These are phyloP conservation scores for Harpalus rufipes DNA, from an alignment of 2,888 invertebrate species.

Conservation along the genomic window DNA sequence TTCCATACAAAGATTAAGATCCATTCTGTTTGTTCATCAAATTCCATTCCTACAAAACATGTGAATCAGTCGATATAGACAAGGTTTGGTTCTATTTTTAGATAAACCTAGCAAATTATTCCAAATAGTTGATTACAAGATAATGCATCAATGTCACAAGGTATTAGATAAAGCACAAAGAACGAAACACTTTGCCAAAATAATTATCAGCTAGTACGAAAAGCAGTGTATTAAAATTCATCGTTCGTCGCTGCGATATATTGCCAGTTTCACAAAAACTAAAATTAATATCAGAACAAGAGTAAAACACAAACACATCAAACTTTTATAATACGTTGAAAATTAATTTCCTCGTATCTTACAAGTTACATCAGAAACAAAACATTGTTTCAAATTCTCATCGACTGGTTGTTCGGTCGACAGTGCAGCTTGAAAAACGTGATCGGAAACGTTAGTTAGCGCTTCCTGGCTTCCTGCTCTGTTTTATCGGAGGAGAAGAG, in stretches of 20 bases:
- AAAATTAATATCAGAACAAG: not conserved
- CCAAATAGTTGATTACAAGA: no score
- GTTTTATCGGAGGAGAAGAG: slow-evolving; percentile 6
- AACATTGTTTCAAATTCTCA: slow-evolving; percentile 9
- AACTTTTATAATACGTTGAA: slow-evolving; percentile 17
- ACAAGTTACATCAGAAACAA: slow-evolving; percentile 6
- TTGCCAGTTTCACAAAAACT: not conserved
- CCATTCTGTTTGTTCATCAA: no score
- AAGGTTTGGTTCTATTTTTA: not conserved
- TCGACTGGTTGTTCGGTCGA: slow-evolving; percentile 1
- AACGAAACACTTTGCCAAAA: not conserved
- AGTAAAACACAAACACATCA: slow-evolving; percentile 5
- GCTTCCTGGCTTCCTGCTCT: not conserved
- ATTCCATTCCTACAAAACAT: no score
- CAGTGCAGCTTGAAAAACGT: slow-evolving; percentile 46
- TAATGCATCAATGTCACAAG: no score
- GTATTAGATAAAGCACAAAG: no score
- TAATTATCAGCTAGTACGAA: not conserved
- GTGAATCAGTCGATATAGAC: no score
- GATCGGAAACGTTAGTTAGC: slow-evolving; percentile 58
- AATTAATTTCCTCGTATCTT: slow-evolving; percentile 8
- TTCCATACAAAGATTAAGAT: no score
- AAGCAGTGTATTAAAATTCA: not conserved
- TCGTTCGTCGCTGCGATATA: not conserved
- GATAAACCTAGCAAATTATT: not conserved